Percentiles rank a stretch among this genome's conserved stretches.
These are phyloP conservation scores for Pithys albifrons DNA, from an alignment of 2,113 vertebrate species.

Conservation along the genomic window DNA sequence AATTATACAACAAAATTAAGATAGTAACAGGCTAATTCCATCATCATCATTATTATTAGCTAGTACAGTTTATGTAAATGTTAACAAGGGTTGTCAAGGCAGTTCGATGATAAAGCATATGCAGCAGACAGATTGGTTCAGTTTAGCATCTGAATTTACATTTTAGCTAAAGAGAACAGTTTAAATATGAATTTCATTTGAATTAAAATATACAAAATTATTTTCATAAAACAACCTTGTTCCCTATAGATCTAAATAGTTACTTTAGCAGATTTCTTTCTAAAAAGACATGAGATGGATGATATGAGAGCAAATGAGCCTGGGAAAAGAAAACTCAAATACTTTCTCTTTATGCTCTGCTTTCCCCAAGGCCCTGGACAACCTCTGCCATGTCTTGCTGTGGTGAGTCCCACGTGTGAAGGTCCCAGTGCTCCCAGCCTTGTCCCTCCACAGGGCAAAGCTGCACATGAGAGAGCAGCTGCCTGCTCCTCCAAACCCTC, in stretches of 20 bases:
- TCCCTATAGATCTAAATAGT: background rate
- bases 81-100: constrained; percentile 45
- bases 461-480: rapidly evolving
- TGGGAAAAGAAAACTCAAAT: background rate
- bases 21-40: constrained; percentile 26
- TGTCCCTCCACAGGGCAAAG: background rate
- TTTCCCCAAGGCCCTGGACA: background rate
- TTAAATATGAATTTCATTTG: constrained; percentile 47
- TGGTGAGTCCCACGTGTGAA: rapidly evolving
- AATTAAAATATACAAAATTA: constrained; percentile 18
- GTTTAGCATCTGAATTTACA: constrained; percentile 44
- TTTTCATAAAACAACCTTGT: background rate
- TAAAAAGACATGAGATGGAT: background rate
- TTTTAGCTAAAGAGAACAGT: background rate
- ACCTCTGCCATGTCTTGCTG: background rate
- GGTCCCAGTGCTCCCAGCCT: background rate
- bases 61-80: constrained; percentile 28
- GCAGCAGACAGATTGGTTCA: constrained; percentile 38
- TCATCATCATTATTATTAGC: constrained; percentile 42
- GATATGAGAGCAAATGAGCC: background rate
- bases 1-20: constrained; percentile 38
- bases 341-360: background rate
- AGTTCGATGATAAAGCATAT: constrained; percentile 23
- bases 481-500: background rate
- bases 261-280: background rate